phyloP scores from a whole-genome alignment of 1,140 invertebrate species.

The Lucilia cuprina region DNA sequence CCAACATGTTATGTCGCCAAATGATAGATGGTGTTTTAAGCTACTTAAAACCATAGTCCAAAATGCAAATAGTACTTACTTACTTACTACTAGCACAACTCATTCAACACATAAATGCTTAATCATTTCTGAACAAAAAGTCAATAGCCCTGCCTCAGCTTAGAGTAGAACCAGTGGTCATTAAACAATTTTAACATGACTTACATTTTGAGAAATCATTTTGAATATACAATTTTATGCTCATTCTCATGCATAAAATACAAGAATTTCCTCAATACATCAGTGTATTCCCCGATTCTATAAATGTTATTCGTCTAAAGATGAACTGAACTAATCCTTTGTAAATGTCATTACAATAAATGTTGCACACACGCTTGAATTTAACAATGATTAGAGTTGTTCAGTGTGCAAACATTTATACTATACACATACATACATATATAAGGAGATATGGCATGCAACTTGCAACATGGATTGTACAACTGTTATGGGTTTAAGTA shows the following conservation, averaged over 20 bases:
- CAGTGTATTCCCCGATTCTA: background rate
- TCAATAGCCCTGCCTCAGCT: background rate
- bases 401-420: background rate
- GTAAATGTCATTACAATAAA: constrained; percentile 31
- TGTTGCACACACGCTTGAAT: constrained; percentile 23
- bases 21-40: constrained; percentile 25
- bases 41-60: constrained; percentile 19
- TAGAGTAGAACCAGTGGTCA: background rate
- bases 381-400: constrained; percentile 6
- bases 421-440: background rate
- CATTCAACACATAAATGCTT: background rate
- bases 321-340: constrained; percentile 24
- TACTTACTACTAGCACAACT: background rate
- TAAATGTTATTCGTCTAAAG: background rate
- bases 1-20: background rate
- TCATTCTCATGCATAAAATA: background rate
- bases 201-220: constrained; percentile 8
- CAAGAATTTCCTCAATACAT: background rate
- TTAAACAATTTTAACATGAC: background rate
- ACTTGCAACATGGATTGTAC: background rate
- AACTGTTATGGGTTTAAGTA: background rate
- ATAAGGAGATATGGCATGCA: background rate
- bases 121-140: background rate
- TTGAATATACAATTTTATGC: background rate
- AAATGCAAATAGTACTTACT: constrained; percentile 13